Conservation (phyloP, 2,113 vertebrate genomes). For the Melanerpes aurifrons region DNA sequence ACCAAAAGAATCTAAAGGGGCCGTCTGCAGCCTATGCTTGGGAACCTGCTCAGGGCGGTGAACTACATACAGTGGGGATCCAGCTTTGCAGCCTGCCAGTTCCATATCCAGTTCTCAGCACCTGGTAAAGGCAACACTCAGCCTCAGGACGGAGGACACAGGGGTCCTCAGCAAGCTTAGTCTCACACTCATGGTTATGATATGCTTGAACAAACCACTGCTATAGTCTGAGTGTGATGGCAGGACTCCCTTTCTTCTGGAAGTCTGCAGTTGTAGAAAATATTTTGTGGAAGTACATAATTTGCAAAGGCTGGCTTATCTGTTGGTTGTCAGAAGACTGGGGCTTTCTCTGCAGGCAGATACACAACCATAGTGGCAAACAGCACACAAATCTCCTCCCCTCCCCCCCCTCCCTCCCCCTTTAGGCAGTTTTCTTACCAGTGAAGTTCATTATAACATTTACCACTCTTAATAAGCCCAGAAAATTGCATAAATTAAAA, state of each 20-base stretch:
- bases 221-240: rapidly evolving
- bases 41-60: neutral
- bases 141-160: rapidly evolving
- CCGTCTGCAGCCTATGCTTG: no score
- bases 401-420: neutral
- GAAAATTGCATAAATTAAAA: neutral
- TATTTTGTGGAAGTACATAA: neutral
- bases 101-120: neutral
- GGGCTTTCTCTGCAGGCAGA: neutral
- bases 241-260: neutral
- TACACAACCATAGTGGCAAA: neutral
- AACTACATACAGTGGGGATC: rapidly evolving
- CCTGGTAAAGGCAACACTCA: rapidly evolving
- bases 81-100: neutral
- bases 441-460: neutral
- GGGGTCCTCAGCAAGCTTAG: neutral
- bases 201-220: neutral
- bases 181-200: rapidly evolving
- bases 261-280: neutral
- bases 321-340: neutral
- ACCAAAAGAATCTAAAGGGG: neutral
- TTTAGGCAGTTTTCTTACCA: neutral
- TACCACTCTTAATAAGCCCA: neutral
- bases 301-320: neutral
- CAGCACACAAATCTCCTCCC: neutral